Conservation (phyloP, 2,888 invertebrate genomes). For the Cantharis lateralis region DNA sequence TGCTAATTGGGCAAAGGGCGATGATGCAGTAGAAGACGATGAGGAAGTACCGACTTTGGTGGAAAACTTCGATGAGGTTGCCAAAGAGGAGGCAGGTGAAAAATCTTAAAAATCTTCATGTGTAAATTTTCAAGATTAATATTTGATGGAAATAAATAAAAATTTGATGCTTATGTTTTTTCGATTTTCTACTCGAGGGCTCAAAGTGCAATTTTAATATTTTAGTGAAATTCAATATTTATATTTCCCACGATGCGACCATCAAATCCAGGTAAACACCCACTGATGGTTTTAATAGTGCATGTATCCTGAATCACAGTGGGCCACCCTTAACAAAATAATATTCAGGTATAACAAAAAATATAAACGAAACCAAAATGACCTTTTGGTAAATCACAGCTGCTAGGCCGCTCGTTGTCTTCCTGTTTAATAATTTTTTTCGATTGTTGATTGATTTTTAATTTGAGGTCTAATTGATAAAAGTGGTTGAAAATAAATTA, state of each 20-base stretch:
- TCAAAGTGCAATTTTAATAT: background rate
- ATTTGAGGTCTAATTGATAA: background rate
- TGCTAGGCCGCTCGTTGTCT: background rate
- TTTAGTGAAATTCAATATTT: background rate
- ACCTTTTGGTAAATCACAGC: background rate
- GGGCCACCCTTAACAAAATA: background rate
- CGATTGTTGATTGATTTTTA: background rate
- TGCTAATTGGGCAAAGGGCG: constrained; percentile 58
- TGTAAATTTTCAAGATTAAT: background rate
- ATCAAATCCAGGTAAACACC: background rate
- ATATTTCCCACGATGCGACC: background rate
- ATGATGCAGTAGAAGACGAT: constrained; percentile 80
- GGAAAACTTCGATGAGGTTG: constrained; percentile 97
- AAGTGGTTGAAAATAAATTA: background rate
- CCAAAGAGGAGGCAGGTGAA: constrained; percentile 77
- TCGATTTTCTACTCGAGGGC: background rate
- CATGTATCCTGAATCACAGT: background rate
- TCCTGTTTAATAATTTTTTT: background rate
- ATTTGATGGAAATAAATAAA: too few species aligned
- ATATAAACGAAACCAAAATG: background rate
- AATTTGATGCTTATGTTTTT: background rate
- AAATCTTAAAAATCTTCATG: constrained; percentile 38
- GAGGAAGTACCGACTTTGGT: constrained; percentile 98
- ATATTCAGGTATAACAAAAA: background rate
- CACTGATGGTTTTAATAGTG: background rate